A percentile compares a stretch with the other conserved stretches of the same genome.
Evolutionary conservation across 2,797 vertebrate genomes (phyloP).

Genomic region (Lutjanus argentimaculatus): DNA sequence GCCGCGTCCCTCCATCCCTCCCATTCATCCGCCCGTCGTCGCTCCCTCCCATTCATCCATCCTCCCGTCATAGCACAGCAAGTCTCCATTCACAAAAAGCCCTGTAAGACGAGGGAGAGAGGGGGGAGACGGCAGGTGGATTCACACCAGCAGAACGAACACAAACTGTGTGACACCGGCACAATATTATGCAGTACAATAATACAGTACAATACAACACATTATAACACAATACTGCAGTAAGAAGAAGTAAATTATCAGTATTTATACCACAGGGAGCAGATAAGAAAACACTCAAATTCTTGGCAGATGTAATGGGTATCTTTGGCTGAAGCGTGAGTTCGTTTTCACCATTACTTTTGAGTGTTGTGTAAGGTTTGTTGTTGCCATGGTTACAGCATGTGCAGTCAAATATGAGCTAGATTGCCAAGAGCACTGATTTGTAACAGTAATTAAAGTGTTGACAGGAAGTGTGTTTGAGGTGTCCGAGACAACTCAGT

Average conservation of each 20-base stretch:
- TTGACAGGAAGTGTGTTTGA: slow-evolving; percentile 57
- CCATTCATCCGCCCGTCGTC: slow-evolving; percentile 56
- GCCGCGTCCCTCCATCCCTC: slow-evolving; percentile 53
- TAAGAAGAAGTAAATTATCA: background rate
- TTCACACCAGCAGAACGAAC: slow-evolving; percentile 40
- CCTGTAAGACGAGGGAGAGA: slow-evolving; percentile 11
- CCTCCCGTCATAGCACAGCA: slow-evolving; percentile 68
- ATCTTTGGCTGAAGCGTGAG: slow-evolving; percentile 3
- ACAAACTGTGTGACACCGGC: slow-evolving; percentile 13
- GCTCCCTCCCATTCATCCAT: slow-evolving; percentile 67
- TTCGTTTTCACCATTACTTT: slow-evolving; percentile 15
- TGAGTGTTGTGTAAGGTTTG: slow-evolving; percentile 44
- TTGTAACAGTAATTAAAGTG: slow-evolving; percentile 63
- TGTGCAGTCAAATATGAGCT: slow-evolving; percentile 58
- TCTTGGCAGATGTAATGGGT: background rate
- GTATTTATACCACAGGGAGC: too few species aligned
- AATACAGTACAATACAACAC: background rate
- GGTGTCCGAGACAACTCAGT: slow-evolving; percentile 20
- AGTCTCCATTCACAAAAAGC: slow-evolving; percentile 80
- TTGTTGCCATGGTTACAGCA: slow-evolving; percentile 70
- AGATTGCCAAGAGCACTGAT: slow-evolving; percentile 50
- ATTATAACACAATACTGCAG: background rate
- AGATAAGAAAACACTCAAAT: background rate
- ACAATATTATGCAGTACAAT: background rate
- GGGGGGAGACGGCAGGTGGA: slow-evolving; percentile 62